A percentile compares a stretch with the other conserved stretches of the same genome.
These are phyloP conservation scores for Phanerotoma sp. DNA, from an alignment of 2,888 invertebrate species.

Conservation along the genomic window DNA sequence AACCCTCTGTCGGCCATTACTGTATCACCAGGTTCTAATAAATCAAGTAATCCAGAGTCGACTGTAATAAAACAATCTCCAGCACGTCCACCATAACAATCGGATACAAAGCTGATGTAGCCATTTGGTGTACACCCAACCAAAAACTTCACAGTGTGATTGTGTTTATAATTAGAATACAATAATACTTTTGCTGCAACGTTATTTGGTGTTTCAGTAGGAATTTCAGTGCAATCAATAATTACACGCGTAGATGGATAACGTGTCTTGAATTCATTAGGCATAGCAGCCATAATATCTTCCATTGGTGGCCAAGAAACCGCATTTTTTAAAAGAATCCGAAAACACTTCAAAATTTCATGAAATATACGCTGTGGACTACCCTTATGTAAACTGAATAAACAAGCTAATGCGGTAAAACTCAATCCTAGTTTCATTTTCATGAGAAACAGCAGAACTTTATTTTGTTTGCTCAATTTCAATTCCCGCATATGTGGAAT, in stretches of 20 bases:
- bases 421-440: conserved; percentile 32
- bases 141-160: conserved; percentile 28
- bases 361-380: conserved; percentile 20
- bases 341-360: conserved; percentile 21
- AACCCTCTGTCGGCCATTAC: conserved; percentile 33
- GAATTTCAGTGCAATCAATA: conserved; percentile 36
- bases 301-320: conserved; percentile 33
- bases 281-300: conserved; percentile 38
- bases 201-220: conserved; percentile 30
- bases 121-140: conserved; percentile 32
- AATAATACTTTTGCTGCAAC: conserved; percentile 30
- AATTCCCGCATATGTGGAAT: conserved; percentile 21
- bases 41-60: conserved; percentile 30
- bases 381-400: conserved; percentile 28
- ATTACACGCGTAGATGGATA: conserved; percentile 33
- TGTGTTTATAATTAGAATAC: conserved; percentile 23
- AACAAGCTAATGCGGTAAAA: conserved; percentile 20
- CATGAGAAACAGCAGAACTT: conserved; percentile 31
- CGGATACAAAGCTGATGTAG: conserved; percentile 30
- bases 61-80: conserved; percentile 30
- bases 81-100: conserved; percentile 30
- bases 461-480: conserved; percentile 27
- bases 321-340: conserved; percentile 27
- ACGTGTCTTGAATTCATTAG: conserved; percentile 29
- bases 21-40: conserved; percentile 30